These are phyloP conservation scores for Isotomurus palustris DNA, from an alignment of 2,888 invertebrate genomes.

Conservation along the genomic window DNA sequence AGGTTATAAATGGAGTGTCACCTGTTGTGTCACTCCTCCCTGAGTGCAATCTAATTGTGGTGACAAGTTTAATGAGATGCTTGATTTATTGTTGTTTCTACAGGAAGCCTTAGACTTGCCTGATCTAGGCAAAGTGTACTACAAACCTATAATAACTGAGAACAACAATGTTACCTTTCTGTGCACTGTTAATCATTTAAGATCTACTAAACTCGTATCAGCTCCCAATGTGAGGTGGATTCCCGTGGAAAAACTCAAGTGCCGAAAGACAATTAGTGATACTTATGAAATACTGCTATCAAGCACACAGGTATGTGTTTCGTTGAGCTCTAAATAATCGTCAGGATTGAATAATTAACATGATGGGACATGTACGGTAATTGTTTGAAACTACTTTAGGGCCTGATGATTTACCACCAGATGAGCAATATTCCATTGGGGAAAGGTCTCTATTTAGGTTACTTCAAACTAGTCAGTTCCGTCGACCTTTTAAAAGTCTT, in stretches of 20 bases:
- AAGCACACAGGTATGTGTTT: slow-evolving; percentile 1
- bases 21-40: neutral
- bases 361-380: no score
- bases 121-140: slow-evolving; percentile 91
- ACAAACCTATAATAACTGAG: slow-evolving; percentile 80
- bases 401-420: slow-evolving; percentile 65
- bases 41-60: neutral
- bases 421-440: slow-evolving; percentile 76
- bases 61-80: neutral
- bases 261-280: slow-evolving; percentile 21
- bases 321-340: neutral
- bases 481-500: slow-evolving; percentile 91
- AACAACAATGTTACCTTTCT: slow-evolving; percentile 80
- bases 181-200: slow-evolving; percentile 74
- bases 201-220: slow-evolving; percentile 78
- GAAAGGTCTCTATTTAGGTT: slow-evolving; percentile 89
- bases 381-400: no score
- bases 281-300: neutral
- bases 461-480: slow-evolving; percentile 92
- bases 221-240: slow-evolving; percentile 90
- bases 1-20: slow-evolving; percentile 25
- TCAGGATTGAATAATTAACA: no score
- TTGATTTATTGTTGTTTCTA: slow-evolving; percentile 22
- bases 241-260: slow-evolving; percentile 65
- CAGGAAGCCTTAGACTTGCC: slow-evolving; percentile 83